Evolutionary conservation across 2,113 vertebrate species (phyloP).

Genomic region (Microcebus griseorufus): DNA sequence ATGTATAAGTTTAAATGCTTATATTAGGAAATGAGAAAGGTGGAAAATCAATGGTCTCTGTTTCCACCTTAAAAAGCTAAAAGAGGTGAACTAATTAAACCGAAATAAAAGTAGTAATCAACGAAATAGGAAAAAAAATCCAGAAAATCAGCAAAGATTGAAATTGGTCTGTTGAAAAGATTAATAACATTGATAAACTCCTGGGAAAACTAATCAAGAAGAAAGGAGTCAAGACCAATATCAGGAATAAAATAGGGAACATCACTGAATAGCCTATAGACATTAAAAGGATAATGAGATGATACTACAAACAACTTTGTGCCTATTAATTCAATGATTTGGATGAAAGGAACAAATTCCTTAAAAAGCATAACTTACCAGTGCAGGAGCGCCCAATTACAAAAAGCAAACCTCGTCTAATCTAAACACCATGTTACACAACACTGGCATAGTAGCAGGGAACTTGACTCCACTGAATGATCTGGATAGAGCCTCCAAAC

Average conservation of each 20-base stretch:
- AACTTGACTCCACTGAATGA: no score
- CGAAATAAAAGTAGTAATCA: background rate
- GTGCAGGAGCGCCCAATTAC: no score
- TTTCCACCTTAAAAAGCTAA: background rate
- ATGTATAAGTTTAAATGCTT: background rate
- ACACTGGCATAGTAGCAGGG: no score
- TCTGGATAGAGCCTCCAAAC: no score
- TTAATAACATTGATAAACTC: background rate
- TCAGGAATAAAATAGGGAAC: background rate
- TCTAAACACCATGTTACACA: no score
- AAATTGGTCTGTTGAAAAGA: constrained; percentile 14
- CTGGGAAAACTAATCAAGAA: background rate
- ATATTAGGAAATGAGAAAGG: constrained; percentile 10
- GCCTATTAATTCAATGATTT: background rate
- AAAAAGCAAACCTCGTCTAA: no score
- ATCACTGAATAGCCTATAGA: background rate
- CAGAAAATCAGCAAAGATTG: background rate
- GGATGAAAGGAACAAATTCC: background rate
- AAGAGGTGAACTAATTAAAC: background rate
- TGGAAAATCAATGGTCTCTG: background rate
- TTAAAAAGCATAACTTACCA: background rate
- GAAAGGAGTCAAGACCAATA: background rate
- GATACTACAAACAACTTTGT: background rate
- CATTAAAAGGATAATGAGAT: background rate
- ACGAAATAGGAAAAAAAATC: background rate